phyloP scores from a whole-genome alignment of 2,113 vertebrate genomes.

The Xenopus laevis region DNA sequence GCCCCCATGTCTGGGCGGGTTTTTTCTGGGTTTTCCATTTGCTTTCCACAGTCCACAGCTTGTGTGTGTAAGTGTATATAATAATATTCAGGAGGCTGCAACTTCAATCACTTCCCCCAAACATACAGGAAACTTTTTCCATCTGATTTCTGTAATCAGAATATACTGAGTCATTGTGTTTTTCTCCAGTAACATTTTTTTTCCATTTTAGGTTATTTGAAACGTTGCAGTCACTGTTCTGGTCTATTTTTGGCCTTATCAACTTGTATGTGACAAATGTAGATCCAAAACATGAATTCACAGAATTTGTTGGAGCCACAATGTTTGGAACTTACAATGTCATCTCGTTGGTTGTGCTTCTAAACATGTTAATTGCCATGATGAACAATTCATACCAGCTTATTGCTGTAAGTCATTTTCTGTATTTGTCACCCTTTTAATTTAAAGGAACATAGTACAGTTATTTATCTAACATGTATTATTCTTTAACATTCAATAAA shows the following conservation, averaged over 20 bases:
- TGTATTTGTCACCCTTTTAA: background rate
- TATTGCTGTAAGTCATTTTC: constrained; percentile 83
- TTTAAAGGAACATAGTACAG: background rate
- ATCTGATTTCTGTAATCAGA: too few relatives aligned
- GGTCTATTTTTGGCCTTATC: constrained; percentile 97
- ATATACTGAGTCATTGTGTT: too few relatives aligned
- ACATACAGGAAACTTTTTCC: too few relatives aligned
- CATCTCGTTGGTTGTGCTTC: constrained; percentile 94
- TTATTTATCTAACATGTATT: too few relatives aligned
- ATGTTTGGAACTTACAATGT: constrained; percentile 98
- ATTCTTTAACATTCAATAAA: too few relatives aligned
- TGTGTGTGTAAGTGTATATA: too few relatives aligned
- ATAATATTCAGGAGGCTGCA: too few relatives aligned
- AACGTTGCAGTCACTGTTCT: constrained; percentile 92
- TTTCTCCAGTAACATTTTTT: too few relatives aligned
- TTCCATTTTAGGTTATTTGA: constrained; percentile 83
- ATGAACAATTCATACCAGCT: constrained; percentile 99
- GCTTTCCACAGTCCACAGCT: too few relatives aligned
- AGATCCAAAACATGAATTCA: constrained; percentile 81
- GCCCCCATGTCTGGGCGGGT: too few relatives aligned
- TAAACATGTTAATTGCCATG: constrained; percentile 99
- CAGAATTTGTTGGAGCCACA: constrained; percentile 91
- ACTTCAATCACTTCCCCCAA: too few relatives aligned
- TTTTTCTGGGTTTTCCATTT: too few relatives aligned
- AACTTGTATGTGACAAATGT: constrained; percentile 92